Evolutionary conservation across 2,113 vertebrate species (phyloP).

Genomic region (Pedetes capensis): DNA sequence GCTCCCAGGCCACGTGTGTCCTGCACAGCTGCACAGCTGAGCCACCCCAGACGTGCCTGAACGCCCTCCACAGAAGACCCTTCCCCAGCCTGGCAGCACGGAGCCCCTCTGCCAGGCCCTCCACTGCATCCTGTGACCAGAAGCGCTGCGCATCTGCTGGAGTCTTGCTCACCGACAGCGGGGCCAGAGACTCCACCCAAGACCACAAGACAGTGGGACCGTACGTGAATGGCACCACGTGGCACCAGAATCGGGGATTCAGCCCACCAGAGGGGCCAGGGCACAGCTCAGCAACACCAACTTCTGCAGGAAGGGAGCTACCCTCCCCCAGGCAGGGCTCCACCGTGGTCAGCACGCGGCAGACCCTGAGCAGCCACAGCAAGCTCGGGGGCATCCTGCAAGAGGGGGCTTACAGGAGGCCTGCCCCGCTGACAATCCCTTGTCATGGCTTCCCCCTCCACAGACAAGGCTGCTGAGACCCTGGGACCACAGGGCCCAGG

Average conservation of each 20-base stretch:
- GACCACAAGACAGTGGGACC: fast-evolving
- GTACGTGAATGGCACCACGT: fast-evolving
- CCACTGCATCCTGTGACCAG: fast-evolving
- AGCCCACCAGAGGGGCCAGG: background rate
- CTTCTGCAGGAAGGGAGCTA: background rate
- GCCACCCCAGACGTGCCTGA: fast-evolving
- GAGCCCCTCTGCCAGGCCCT: background rate
- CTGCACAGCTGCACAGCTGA: background rate
- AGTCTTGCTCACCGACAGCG: background rate
- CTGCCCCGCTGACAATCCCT: background rate
- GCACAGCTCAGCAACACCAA: background rate
- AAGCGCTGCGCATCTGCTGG: background rate
- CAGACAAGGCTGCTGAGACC: too few relatives aligned
- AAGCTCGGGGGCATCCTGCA: fast-evolving
- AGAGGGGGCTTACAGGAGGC: background rate
- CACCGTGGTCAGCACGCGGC: fast-evolving
- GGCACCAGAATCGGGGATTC: background rate
- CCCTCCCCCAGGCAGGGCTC: background rate
- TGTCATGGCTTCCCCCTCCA: background rate
- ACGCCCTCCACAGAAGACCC: background rate
- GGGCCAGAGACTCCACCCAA: too few relatives aligned
- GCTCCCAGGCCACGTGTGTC: background rate
- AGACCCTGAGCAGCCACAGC: background rate
- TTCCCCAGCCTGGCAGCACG: background rate
- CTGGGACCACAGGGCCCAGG: background rate